A percentile compares a stretch with the other conserved stretches of the same genome.
Evolutionary conservation across 1,140 invertebrate species (phyloP).

Genomic region (Zaprionus africanus): DNA sequence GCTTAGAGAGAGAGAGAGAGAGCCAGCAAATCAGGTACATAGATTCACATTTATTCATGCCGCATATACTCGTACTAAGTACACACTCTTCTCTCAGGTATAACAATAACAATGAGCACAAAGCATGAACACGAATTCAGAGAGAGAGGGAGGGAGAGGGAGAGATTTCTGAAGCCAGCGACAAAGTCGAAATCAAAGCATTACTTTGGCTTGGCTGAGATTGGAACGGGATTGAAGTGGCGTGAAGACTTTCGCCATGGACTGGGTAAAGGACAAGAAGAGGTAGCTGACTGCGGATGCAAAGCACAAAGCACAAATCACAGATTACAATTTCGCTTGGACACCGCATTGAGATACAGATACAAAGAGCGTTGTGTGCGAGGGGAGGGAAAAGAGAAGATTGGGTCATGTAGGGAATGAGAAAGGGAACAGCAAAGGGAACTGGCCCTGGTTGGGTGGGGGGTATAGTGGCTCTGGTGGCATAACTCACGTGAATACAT

Average conservation of each 20-base stretch:
- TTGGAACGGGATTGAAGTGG: slow-evolving; percentile 12
- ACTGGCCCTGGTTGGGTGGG: not conserved
- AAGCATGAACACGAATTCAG: not conserved
- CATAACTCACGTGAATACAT: slow-evolving; percentile 63
- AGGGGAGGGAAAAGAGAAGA: slow-evolving; percentile 1
- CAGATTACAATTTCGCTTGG: slow-evolving; percentile 52
- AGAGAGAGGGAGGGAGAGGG: not conserved
- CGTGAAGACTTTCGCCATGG: not conserved
- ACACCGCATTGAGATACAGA: slow-evolving; percentile 36
- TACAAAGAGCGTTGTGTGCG: slow-evolving; percentile 2
- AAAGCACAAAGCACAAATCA: slow-evolving; percentile 54
- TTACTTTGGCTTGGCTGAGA: slow-evolving; percentile 18
- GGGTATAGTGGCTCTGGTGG: slow-evolving; percentile 16
- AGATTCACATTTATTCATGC: slow-evolving; percentile 4
- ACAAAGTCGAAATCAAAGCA: slow-evolving; percentile 43
- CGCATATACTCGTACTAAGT: not conserved
- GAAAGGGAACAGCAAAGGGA: not conserved
- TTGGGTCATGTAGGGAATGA: not conserved
- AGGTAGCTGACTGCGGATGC: slow-evolving; percentile 9
- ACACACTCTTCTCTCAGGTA: not conserved
- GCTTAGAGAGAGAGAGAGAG: slow-evolving; percentile 1
- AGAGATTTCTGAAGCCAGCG: slow-evolving; percentile 11
- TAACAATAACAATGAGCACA: slow-evolving; percentile 25
- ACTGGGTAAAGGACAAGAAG: not conserved
- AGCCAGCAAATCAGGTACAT: not conserved